A percentile compares a stretch with the other conserved stretches of the same genome.
phyloP scores from a whole-genome alignment of 2,888 invertebrate genomes.

The Carpatolechia fugitivella region DNA sequence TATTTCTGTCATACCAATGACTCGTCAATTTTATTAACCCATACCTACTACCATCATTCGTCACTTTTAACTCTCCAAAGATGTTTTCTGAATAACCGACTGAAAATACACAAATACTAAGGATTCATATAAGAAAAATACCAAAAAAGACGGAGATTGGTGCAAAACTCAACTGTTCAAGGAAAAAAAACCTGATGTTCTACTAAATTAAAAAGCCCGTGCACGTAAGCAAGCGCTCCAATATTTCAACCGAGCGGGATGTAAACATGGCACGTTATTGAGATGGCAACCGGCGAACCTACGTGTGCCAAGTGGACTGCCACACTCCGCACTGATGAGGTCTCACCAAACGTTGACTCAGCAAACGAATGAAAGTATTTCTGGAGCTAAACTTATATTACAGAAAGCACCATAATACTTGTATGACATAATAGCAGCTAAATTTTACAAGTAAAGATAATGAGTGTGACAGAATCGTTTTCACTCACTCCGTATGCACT shows the following conservation, averaged over 20 bases:
- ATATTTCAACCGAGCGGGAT: conserved; percentile 45
- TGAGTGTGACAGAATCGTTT: too few species aligned
- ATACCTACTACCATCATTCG: too few species aligned
- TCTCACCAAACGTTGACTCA: conserved; percentile 7
- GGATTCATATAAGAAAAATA: too few species aligned
- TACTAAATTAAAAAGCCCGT: conserved; percentile 32
- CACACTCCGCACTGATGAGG: not conserved
- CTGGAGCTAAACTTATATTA: not conserved
- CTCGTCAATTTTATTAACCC: too few species aligned
- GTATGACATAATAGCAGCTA: too few species aligned
- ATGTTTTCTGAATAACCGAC: not conserved
- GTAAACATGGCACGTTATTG: conserved; percentile 50
- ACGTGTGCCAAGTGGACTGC: conserved; percentile 28
- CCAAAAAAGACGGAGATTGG: too few species aligned
- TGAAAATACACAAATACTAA: too few species aligned
- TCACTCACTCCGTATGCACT: too few species aligned
- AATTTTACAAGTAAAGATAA: too few species aligned
- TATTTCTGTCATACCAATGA: too few species aligned
- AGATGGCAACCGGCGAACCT: conserved; percentile 30
- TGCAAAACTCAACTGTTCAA: too few species aligned
- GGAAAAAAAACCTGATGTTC: conserved; percentile 9
- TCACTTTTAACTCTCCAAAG: not conserved
- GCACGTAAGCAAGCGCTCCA: conserved; percentile 39
- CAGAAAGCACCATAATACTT: not conserved
- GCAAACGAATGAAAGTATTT: conserved; percentile 5